A percentile compares a stretch with the other conserved stretches of the same genome.
Evolutionary conservation across 2,888 invertebrate species (phyloP).

Genomic region (Acheta domesticus): DNA sequence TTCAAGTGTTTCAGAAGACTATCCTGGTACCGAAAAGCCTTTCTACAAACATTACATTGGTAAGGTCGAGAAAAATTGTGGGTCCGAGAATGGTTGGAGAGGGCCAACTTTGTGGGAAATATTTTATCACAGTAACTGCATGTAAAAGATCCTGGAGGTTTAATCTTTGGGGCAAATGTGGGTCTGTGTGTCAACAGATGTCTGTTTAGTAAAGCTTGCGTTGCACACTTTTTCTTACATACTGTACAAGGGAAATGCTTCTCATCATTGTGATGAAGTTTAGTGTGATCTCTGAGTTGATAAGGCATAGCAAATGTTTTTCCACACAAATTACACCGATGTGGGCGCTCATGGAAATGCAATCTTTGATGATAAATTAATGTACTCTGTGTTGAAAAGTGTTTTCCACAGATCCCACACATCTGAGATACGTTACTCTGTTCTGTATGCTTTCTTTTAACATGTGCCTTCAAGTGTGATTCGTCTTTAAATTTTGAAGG

Average conservation of each 20-base stretch:
- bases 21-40: constrained; percentile 30
- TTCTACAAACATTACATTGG: constrained; percentile 30
- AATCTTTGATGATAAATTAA: constrained; percentile 34
- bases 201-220: constrained; percentile 38
- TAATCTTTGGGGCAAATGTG: neutral
- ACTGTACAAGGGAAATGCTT: constrained; percentile 37
- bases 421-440: constrained; percentile 29
- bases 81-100: constrained; percentile 25
- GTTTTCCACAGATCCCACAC: constrained; percentile 36
- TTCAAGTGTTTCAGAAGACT: constrained; percentile 32
- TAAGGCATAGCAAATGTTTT: constrained; percentile 39
- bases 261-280: constrained; percentile 37
- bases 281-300: constrained; percentile 38
- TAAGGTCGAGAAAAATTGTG: constrained; percentile 28
- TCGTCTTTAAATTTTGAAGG: constrained; percentile 30
- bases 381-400: constrained; percentile 34
- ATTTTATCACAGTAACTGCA: constrained; percentile 32
- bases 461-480: constrained; percentile 32
- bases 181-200: constrained; percentile 32
- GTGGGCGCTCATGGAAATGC: constrained; percentile 40
- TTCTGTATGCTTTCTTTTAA: constrained; percentile 25
- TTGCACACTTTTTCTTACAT: constrained; percentile 38
- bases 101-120: constrained; percentile 25
- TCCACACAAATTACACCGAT: constrained; percentile 38
- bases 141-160: constrained; percentile 1